phyloP scores from a whole-genome alignment of 1,140 invertebrate genomes.

The Drosophila miranda region DNA sequence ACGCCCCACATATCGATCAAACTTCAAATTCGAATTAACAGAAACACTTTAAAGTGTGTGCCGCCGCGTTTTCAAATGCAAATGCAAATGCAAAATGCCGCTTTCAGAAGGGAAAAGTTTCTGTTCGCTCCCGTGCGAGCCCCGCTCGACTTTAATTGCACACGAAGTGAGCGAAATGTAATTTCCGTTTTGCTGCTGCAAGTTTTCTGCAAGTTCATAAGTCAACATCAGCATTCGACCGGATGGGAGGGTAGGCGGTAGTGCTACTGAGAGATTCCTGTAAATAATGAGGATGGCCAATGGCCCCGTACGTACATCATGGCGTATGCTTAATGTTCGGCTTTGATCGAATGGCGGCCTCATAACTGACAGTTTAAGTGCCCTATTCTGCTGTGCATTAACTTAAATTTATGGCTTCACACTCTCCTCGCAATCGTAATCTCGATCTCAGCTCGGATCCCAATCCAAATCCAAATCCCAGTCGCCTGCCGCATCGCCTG shows the following conservation, averaged over 20 bases:
- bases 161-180: conserved; percentile 66
- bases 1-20: conserved; percentile 76
- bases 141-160: conserved; percentile 62
- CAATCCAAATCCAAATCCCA: no score
- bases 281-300: conserved; percentile 35
- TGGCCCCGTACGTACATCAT: conserved; percentile 33
- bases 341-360: conserved; percentile 45
- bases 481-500: conserved; percentile 2
- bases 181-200: conserved; percentile 62
- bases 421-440: background rate
- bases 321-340: conserved; percentile 68
- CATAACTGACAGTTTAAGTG: conserved; percentile 63
- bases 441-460: no score
- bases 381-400: conserved; percentile 43
- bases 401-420: conserved; percentile 42
- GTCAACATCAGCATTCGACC: conserved; percentile 52
- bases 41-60: conserved; percentile 72
- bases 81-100: conserved; percentile 28
- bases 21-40: conserved; percentile 78
- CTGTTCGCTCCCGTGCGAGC: background rate
- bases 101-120: conserved; percentile 51
- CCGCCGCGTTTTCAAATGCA: conserved; percentile 42
- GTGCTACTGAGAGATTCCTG: conserved; percentile 21
- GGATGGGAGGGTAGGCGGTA: background rate
- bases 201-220: conserved; percentile 43